phyloP scores from a whole-genome alignment of 2,797 vertebrate species.

The Eulemur albifrons region DNA sequence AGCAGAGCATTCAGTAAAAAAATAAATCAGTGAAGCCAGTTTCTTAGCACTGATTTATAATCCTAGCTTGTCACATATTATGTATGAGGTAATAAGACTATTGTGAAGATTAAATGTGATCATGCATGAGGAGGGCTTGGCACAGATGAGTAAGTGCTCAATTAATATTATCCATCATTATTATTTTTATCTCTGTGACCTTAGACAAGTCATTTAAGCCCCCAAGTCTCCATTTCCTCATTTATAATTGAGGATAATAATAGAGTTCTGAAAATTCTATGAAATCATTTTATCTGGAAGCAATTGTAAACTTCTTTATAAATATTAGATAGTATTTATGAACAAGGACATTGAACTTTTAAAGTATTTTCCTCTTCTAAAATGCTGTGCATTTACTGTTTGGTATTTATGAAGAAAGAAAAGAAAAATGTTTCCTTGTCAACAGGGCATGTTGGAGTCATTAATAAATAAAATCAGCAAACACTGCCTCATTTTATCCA shows the following conservation, averaged over 20 bases:
- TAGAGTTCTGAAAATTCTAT: conserved; percentile 32
- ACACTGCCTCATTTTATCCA: conserved; percentile 5
- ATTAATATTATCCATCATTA: background rate
- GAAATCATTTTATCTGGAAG: conserved; percentile 23
- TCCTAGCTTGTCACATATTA: background rate
- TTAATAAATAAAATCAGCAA: conserved; percentile 49
- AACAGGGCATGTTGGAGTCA: background rate
- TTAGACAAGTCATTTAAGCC: conserved; percentile 18
- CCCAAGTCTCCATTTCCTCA: background rate
- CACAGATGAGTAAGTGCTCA: background rate
- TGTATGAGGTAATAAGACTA: background rate
- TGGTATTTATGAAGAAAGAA: conserved; percentile 42
- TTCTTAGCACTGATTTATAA: conserved; percentile 25
- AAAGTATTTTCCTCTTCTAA: conserved; percentile 32
- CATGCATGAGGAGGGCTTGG: background rate
- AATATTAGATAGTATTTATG: conserved; percentile 25
- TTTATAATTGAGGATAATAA: conserved; percentile 42
- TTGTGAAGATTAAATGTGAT: background rate
- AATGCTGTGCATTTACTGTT: conserved; percentile 14
- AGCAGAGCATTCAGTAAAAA: background rate
- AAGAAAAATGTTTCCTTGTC: conserved; percentile 39
- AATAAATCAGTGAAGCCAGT: background rate
- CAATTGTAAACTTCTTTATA: conserved; percentile 52
- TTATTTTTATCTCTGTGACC: background rate
- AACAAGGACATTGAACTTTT: background rate